phyloP scores from a whole-genome alignment of 2,113 vertebrate genomes.

The Pseudois nayaur region DNA sequence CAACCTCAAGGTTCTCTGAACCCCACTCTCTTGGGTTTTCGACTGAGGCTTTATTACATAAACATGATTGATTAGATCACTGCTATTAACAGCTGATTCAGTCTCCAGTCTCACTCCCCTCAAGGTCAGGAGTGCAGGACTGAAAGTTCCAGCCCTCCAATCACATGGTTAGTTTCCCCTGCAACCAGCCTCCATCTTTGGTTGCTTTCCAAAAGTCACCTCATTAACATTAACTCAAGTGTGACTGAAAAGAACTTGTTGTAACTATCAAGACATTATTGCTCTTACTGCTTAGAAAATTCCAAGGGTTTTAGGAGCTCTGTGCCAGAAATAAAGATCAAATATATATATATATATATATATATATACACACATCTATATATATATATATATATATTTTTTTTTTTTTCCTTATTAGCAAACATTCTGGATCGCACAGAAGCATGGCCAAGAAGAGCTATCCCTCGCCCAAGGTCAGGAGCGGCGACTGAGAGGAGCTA shows the following conservation, averaged over 20 bases:
- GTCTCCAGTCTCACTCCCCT: neutral
- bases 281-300: neutral
- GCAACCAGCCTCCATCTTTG: neutral
- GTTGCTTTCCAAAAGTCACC: neutral
- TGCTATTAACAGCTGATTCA: neutral
- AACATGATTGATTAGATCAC: neutral
- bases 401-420: neutral
- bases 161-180: neutral
- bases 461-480: too few species aligned
- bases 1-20: neutral
- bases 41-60: neutral
- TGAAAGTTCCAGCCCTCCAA: neutral
- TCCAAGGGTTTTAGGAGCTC: neutral
- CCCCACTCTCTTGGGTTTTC: too few species aligned
- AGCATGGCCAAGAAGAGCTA: fast-evolving
- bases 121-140: neutral
- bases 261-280: neutral
- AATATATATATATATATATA: neutral
- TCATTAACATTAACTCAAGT: neutral
- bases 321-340: neutral
- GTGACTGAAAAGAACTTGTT: neutral
- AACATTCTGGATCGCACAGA: fast-evolving
- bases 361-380: neutral
- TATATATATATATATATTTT: neutral
- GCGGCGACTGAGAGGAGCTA: fast-evolving